A percentile compares a stretch with the other conserved stretches of the same genome.
Evolutionary conservation across 1,140 invertebrate genomes (phyloP).

Genomic region (Neodiprion fabricii): DNA sequence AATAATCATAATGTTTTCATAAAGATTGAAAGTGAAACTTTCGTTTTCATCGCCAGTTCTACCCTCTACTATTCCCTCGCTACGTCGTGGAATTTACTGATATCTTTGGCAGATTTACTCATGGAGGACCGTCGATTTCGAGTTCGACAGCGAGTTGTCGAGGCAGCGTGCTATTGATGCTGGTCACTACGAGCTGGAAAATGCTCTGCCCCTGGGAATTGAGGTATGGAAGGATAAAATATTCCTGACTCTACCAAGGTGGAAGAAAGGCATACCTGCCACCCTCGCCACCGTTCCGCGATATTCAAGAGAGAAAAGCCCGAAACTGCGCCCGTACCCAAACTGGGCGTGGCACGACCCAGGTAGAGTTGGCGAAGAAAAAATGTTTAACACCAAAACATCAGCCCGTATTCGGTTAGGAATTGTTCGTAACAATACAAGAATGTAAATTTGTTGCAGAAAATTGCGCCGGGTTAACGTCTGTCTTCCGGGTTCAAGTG

Average conservation of each 20-base stretch:
- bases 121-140: slow-evolving; percentile 68
- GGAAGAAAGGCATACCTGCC: slow-evolving; percentile 79
- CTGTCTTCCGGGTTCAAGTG: slow-evolving; percentile 77
- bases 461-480: slow-evolving; percentile 72
- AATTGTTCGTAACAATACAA: slow-evolving; percentile 6
- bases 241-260: slow-evolving; percentile 78
- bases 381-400: slow-evolving; percentile 8
- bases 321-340: slow-evolving; percentile 74
- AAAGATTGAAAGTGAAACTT: slow-evolving; percentile 22
- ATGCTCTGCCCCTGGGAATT: slow-evolving; percentile 76
- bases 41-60: slow-evolving; percentile 26
- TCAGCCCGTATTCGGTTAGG: background rate
- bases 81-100: slow-evolving; percentile 34
- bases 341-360: slow-evolving; percentile 74
- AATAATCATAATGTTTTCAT: background rate
- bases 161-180: slow-evolving; percentile 60
- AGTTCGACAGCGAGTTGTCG: slow-evolving; percentile 58
- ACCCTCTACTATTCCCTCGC: slow-evolving; percentile 12
- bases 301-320: slow-evolving; percentile 64
- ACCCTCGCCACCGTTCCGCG: slow-evolving; percentile 69
- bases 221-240: slow-evolving; percentile 71
- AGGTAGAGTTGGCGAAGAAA: slow-evolving; percentile 50
- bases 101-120: slow-evolving; percentile 58
- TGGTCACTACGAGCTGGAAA: slow-evolving; percentile 70
- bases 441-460: slow-evolving; percentile 33